Conservation (phyloP, 2,113 vertebrate genomes). For the Hippoglossus stenolepis region DNA sequence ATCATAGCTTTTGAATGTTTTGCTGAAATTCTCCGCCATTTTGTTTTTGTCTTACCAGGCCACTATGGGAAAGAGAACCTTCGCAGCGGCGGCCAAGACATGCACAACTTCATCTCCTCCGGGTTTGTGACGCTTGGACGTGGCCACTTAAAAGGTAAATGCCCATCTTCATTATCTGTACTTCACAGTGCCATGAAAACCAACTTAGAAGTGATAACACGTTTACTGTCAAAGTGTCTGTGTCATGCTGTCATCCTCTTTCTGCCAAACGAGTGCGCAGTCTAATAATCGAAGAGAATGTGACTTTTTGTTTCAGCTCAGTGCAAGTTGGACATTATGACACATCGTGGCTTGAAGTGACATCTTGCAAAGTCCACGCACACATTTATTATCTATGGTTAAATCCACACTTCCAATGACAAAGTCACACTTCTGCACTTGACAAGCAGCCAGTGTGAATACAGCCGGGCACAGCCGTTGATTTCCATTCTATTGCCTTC, state of each 20-base stretch:
- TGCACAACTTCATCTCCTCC: conserved; percentile 98
- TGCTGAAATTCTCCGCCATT: background rate
- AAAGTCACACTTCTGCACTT: conserved; percentile 48
- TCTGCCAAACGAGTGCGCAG: conserved; percentile 42
- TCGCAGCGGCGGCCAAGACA: conserved; percentile 91
- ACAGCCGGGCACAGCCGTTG: conserved; percentile 19
- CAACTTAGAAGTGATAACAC: conserved; percentile 12
- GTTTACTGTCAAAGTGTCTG: background rate
- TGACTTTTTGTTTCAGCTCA: conserved; percentile 44
- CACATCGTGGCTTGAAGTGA: conserved; percentile 55
- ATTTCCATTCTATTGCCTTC: conserved; percentile 30
- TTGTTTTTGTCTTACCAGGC: conserved; percentile 75
- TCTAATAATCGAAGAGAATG: conserved; percentile 25
- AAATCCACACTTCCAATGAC: conserved; percentile 49
- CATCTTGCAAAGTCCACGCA: conserved; percentile 36
- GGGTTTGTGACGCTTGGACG: conserved; percentile 97
- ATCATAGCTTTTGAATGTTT: background rate
- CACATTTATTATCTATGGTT: conserved; percentile 50
- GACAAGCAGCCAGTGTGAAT: conserved; percentile 42
- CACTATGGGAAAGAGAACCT: conserved; percentile 95
- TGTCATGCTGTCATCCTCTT: conserved; percentile 29
- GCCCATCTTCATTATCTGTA: conserved; percentile 32
- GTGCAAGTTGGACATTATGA: conserved; percentile 29
- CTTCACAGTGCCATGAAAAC: background rate
- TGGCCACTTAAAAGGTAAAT: conserved; percentile 94